Evolutionary conservation across 2,113 vertebrate genomes (phyloP), one percentile per base, ranked within the genome.

Genomic region (Todiramphus saurophagus): DNA sequence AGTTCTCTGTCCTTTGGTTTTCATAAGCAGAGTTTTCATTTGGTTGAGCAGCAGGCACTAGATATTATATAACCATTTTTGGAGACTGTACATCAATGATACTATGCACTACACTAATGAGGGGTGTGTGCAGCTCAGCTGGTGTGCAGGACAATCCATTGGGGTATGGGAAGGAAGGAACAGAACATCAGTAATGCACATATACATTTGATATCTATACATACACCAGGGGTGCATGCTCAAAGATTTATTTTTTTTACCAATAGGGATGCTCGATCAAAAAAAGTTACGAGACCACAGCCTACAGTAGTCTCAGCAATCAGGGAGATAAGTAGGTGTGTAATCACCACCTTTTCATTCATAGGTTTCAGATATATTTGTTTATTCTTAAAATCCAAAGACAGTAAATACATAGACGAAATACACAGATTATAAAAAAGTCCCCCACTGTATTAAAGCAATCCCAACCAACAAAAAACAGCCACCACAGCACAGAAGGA

Each of bases 81-180:
- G 11, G 30, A 14, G 16, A 58, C 13, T 46, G 21, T 5, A 16
- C 7, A 12, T 10, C 60, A 88, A 7, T 0, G 14, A 35, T 5
- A 58, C 30, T 10, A 2, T 5, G 4, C 62, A 53, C 46, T 31
- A 5, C 17, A 60, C 31, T 15, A 14, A 1, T 0, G 14, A 13
- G 21, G 8, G 16, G 8, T 28, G 30, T 10, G 9, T 24, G 44
- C 33, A 50, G 8, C 16, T 39, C 75, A 72, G 39, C 11, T 30
- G 27, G 6, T 6, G 48, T 11, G 33, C 48, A 31, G 19, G 16
- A 35, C 41, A 76, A 24, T 24, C 41, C 27, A 39, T 1, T 16
- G 10, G 10, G 11, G 13, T 24, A 15, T 25, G 27, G 5, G 15
- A 73, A 69, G 10, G 55, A 81, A 64, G 39, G 23, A 44, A 0